Base-by-base conservation (phyloP, 2,888 invertebrate species). In the Caenorhabditis sp. region DNA sequence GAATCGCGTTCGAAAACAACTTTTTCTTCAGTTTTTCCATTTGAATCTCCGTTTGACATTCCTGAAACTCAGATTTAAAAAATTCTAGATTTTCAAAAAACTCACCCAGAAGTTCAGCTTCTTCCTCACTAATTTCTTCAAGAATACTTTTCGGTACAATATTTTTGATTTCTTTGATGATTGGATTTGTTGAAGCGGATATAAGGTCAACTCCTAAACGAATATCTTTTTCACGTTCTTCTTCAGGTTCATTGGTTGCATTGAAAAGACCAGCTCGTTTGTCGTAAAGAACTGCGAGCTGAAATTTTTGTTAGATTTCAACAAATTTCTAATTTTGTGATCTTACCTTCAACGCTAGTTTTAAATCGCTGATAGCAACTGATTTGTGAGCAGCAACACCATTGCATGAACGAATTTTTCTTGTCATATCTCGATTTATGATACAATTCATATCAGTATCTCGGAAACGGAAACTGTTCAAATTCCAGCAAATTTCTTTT, bases 401-500 rank as follows among this genome's bases (percentile, higher is more conserved):
- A 86, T 94, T 94, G 0, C 95, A 93, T 0, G 95, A 93, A 0
- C 99, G 92, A 73, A 99, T 93, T 62, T 97, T 92, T 17, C 97
- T 92, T 84, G 94, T 95, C 76, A 99, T 90, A 90, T 99, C 99
- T 21, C 97, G 92, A 90, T 99, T 99, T 58, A 99, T 95, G 80
- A 97, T 95, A 8, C 95, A 95, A 21, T 95, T 95, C 81, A 96
- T 90, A 89, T 96, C 96, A 88, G 94, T 94, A 86, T 95, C 95
- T 76, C 93, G 92, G 77, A 93, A 90, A 94, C 94, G 74, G 36
- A 81, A 53, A 54, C 17, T n/a, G 23, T 97, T 97, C 53, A 99
- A 91, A 88, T 94, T 95, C 97, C 97, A 99, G 89, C 97, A 99
- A 81, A 99, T 97, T 88, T 99, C 97, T 88, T 97, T 97, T 81